Evolutionary conservation across 2,888 invertebrate species (phyloP), one percentile per base, ranked within the genome.

Genomic region (Himalopsyche tibetana): DNA sequence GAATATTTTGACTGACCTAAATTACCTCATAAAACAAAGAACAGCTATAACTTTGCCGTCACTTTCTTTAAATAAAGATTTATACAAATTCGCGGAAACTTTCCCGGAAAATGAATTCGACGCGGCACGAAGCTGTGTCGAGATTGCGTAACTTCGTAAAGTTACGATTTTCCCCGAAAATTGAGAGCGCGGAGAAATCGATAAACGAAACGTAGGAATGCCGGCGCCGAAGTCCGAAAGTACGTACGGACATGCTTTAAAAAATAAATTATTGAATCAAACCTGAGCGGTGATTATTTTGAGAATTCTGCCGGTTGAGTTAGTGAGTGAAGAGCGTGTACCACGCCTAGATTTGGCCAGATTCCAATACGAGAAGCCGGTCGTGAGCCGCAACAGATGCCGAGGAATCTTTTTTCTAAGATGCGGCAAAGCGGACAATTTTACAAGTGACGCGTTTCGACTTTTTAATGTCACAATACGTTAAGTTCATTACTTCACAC

Each of bases 341-440:
- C 87, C 87, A 87, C 87, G 87, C 87, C 87, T 87, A 55, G 55
- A 38, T 36, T 82, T 87, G 87, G 87, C 87, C 36, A 45, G 74
- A 84, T 82, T 85, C 87, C 87, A 87, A 74, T 19, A 79, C 28
- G 19, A 45, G 55, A 82, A 40, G 82, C 82, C 84, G 84, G 86
- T 82, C 55, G 83, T 81, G 38, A 38, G 51, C 69, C 74, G 82
- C 42, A 40, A 42, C 42, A 45, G 28, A 81, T 45, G 55, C 45
- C 51, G 63, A 63, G 4, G n/a, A 81, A n/a, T 80, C 17, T 42
- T 42, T 38, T 28, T 42, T 40, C 38, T 6, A 19, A 51, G 12
- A n/a, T 81, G 19, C 15, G 15, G 12, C 79, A n/a, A 42, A n/a
- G 11, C n/a, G 36, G 19, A 45, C 19, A 38, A 45, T 42, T 81